Percentiles rank a stretch among this genome's conserved stretches.
These are phyloP conservation scores for Drosophila putrida DNA, from an alignment of 2,888 invertebrate species.

Conservation along the genomic window DNA sequence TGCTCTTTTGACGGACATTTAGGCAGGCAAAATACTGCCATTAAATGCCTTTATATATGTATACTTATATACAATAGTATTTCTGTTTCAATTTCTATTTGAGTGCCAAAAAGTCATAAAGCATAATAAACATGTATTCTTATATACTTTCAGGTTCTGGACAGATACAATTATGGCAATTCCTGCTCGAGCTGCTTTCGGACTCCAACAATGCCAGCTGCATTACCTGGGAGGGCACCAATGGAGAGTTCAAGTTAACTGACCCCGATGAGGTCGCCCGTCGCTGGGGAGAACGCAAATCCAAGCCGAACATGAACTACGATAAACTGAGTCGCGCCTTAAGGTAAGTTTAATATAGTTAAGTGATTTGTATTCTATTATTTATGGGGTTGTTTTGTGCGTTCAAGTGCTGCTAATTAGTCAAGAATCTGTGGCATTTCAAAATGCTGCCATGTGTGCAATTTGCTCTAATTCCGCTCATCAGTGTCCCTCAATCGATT, in stretches of 20 bases:
- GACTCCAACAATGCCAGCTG: conserved; percentile 98
- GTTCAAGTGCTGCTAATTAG: conserved; percentile 71
- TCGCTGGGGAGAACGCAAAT: conserved; percentile 99
- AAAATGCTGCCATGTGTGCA: conserved; percentile 76
- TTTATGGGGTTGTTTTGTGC: conserved; percentile 52
- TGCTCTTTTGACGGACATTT: conserved; percentile 80
- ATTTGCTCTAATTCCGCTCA: conserved; percentile 58
- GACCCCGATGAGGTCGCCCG: conserved; percentile 99
- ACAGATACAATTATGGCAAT: conserved; percentile 99
- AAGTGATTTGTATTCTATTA: not conserved
- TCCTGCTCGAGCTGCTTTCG: conserved; percentile 97
- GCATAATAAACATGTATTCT: conserved; percentile 15
- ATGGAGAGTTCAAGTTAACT: conserved; percentile 99
- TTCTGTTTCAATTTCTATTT: conserved; percentile 12
- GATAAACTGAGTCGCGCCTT: conserved; percentile 99
- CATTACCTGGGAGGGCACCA: conserved; percentile 99
- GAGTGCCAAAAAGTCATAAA: conserved; percentile 21
- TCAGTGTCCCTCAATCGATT: conserved; percentile 49
- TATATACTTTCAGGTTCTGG: conserved; percentile 91
- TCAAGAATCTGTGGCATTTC: conserved; percentile 31
- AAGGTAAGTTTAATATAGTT: conserved; percentile 88
- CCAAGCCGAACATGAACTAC: conserved; percentile 99
- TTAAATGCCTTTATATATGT: conserved; percentile 61
- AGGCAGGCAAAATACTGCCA: conserved; percentile 65
- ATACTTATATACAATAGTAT: too few species aligned